Base-by-base conservation (phyloP, 2,888 invertebrate genomes). In the Plagiodera versicolora region DNA sequence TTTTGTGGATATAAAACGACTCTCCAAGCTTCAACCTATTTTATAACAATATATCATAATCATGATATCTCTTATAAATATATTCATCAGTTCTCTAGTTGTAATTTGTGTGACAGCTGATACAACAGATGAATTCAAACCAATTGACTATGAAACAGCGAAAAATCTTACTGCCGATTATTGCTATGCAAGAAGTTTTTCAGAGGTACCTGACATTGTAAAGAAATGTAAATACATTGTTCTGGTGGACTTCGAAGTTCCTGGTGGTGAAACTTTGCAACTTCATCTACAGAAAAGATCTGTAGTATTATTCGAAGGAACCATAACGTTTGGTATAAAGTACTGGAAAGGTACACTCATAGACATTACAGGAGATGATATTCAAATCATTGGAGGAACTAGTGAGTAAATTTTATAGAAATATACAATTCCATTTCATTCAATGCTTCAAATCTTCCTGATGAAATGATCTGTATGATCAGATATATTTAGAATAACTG, bases 331-430 rank as follows among this genome's bases (percentile, higher is more conserved):
- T 44, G 60, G 20, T 1, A 28, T 53, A 5, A 8, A 10, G 3
- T 35, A 56, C 28, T 60, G 60, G 60, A 51, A 19, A 1, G 60
- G 60, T 20, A 56, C 60, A 2, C 16, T 60, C 44, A 55, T 60
- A 1, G 3, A 39, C 6, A 39, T 39, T 2, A 39, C 39, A 4
- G 39, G 39, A 14, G 2, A 39, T 19, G 28, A 24, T 11, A 24
- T 50, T n/a, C 50, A 18, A 11, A 18, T 10, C 1, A 20, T 39
- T 9, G 19, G 19, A 39, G 44, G 35, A 52, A 18, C 35, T 18
- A 18, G 20, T 17, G 44, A 28, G 24, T 53, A n/a, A n/a, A n/a
- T n/a, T n/a, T n/a, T n/a, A n/a, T n/a, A n/a, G n/a, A n/a, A n/a
- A n/a, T n/a, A n/a, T n/a, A n/a, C n/a, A n/a, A n/a, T n/a, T n/a